phyloP scores from a whole-genome alignment of 2,797 vertebrate species.

The Scolopax bukidnonensis region DNA sequence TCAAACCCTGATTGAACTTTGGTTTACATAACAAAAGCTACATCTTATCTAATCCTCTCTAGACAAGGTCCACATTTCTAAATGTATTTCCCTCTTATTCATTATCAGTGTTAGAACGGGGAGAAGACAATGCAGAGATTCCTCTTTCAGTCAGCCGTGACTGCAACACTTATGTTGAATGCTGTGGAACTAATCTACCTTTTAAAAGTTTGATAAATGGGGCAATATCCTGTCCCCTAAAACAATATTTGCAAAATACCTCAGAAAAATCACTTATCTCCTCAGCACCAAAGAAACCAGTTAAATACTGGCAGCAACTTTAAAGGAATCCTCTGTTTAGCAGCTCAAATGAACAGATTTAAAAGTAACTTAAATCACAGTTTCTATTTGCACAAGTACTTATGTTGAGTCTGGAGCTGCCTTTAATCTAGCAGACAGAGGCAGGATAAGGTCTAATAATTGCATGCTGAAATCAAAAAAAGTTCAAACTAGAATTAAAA shows the following conservation, averaged over 20 bases:
- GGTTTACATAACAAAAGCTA: not conserved
- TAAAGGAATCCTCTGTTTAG: conserved; percentile 15
- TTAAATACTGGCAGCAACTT: not conserved
- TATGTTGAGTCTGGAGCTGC: conserved; percentile 5
- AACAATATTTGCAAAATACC: not conserved
- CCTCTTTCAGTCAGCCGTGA: not conserved
- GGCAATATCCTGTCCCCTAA: not conserved
- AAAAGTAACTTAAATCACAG: conserved; percentile 18
- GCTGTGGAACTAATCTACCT: not conserved
- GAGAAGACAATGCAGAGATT: not conserved
- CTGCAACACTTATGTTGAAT: not conserved
- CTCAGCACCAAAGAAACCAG: not conserved
- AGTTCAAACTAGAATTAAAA: conserved; percentile 27
- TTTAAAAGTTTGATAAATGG: not conserved
- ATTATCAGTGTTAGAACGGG: not conserved
- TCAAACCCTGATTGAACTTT: not conserved
- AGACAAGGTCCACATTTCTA: not conserved
- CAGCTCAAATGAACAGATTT: not conserved
- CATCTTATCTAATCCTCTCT: not conserved
- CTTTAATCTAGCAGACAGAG: conserved; percentile 39
- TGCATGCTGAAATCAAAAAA: conserved; percentile 27
- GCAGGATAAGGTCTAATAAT: conserved; percentile 19
- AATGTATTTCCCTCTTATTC: not conserved
- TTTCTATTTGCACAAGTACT: conserved; percentile 29
- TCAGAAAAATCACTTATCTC: not conserved